phyloP scores from a whole-genome alignment of 2,113 vertebrate species.

The Sinosuthora webbiana region DNA sequence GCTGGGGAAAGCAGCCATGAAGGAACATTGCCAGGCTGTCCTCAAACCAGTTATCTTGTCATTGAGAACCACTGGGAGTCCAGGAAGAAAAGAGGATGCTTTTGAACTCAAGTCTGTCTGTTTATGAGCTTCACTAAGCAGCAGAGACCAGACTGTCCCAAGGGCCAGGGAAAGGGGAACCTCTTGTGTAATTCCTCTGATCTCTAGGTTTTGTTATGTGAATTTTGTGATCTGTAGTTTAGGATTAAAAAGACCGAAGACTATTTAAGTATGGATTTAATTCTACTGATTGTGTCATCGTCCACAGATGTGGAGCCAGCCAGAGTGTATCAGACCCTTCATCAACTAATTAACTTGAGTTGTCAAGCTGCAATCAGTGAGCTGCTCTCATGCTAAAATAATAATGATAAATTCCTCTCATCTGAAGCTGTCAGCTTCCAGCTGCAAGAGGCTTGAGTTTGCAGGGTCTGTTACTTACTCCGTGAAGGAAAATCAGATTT shows the following conservation, averaged over 20 bases:
- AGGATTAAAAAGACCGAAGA: slow-evolving; percentile 37
- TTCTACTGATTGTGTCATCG: background rate
- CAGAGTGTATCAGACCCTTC: slow-evolving; percentile 27
- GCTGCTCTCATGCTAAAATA: slow-evolving; percentile 26
- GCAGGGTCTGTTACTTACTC: background rate
- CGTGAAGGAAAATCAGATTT: background rate
- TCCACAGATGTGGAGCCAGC: slow-evolving; percentile 20
- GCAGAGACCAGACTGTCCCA: background rate
- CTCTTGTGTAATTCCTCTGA: slow-evolving; percentile 22
- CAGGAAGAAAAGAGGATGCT: background rate
- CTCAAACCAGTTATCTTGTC: slow-evolving; percentile 12
- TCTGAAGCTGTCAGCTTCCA: slow-evolving; percentile 31
- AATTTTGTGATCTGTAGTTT: slow-evolving; percentile 27
- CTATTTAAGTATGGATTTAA: slow-evolving; percentile 13
- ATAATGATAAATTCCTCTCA: slow-evolving; percentile 40
- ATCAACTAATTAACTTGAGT: slow-evolving; percentile 52
- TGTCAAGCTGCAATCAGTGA: slow-evolving; percentile 53
- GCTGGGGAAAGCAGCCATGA: background rate
- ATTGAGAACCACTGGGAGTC: background rate
- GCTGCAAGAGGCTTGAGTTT: background rate
- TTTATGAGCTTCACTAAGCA: slow-evolving; percentile 1
- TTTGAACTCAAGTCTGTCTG: slow-evolving; percentile 13
- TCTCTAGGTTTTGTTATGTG: slow-evolving; percentile 14
- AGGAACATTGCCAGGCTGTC: background rate
- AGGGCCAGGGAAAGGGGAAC: background rate